Percentiles rank a stretch among this genome's conserved stretches.
Evolutionary conservation across 2,797 vertebrate genomes (phyloP).

Genomic region (Numenius phaeopus): DNA sequence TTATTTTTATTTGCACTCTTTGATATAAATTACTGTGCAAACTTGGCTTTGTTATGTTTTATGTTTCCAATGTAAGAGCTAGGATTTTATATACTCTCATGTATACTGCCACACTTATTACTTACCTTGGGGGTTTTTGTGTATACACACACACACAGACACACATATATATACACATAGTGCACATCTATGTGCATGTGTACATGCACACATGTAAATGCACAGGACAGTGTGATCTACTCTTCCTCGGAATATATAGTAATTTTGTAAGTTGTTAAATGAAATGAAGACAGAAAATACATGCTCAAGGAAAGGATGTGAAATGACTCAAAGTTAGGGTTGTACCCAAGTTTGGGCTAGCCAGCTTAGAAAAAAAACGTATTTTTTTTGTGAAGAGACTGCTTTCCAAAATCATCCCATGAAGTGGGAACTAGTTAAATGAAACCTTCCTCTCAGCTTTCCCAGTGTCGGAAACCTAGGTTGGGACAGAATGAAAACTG

Average conservation of each 20-base stretch:
- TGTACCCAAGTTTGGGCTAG: background rate
- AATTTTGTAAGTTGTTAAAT: background rate
- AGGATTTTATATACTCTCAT: background rate
- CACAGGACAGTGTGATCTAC: background rate
- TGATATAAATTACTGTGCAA: background rate
- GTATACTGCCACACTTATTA: background rate
- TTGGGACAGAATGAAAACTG: slow-evolving; percentile 18
- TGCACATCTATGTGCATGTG: background rate
- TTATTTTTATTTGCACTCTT: background rate
- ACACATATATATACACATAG: rapidly evolving
- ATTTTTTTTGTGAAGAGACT: background rate
- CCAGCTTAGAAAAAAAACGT: rapidly evolving
- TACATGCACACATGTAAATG: background rate
- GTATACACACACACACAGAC: background rate
- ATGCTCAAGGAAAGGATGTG: background rate
- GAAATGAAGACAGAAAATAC: background rate
- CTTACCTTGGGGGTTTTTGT: background rate
- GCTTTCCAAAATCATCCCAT: background rate
- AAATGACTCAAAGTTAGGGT: background rate
- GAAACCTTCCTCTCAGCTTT: background rate
- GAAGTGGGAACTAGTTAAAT: background rate
- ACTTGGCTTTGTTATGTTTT: background rate
- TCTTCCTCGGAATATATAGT: background rate
- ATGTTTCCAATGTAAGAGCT: background rate
- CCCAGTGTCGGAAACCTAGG: background rate